Evolutionary conservation across 2,888 invertebrate genomes (phyloP), one percentile per base, ranked within the genome.

Genomic region (Drosophila demipolita): DNA sequence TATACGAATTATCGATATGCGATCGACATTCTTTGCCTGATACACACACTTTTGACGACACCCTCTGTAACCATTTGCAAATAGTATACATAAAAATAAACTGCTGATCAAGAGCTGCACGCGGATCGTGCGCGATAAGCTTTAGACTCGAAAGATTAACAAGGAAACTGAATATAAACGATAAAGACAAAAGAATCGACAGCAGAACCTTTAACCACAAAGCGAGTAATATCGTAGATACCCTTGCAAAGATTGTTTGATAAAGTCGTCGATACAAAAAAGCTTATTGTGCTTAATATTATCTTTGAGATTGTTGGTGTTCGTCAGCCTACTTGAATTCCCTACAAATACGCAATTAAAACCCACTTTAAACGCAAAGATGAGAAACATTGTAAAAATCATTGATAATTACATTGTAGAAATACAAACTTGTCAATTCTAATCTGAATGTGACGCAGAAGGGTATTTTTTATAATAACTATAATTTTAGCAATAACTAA

Each of bases 61-160:
- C 15, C 15, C 8, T 23, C 4, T n/a, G 20, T 23, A 7, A 23
- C 1, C 23, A 15, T 23, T 45, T 15, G 2, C 3, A 23, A 8
- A 23, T 29, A 20, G 15, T 1, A 45, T 12, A 15, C 7, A 20
- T 11, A 57, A n/a, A 26, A 20, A n/a, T 8, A 23, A 38, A 23
- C 3, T 26, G 36, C 52, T 78, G 67, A 65, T 74, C 66, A 50
- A 50, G 42, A 62, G 42, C 58, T 55, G 20, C 33, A 53, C 29
- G 57, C 50, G 32, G 55, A 33, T 45, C 55, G 32, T 33, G 36
- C n/a, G 48, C 74, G 78, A 78, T 78, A 78, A 71, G 66, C 38
- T 40, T 17, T n/a, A 42, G 53, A 29, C 36, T 49, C 42, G 48
- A 64, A 60, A 70, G 75, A 75, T 74, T 59, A 57, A 23, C 58